Evolutionary conservation across 2,888 invertebrate genomes (phyloP).

Genomic region (Gibbula magus): DNA sequence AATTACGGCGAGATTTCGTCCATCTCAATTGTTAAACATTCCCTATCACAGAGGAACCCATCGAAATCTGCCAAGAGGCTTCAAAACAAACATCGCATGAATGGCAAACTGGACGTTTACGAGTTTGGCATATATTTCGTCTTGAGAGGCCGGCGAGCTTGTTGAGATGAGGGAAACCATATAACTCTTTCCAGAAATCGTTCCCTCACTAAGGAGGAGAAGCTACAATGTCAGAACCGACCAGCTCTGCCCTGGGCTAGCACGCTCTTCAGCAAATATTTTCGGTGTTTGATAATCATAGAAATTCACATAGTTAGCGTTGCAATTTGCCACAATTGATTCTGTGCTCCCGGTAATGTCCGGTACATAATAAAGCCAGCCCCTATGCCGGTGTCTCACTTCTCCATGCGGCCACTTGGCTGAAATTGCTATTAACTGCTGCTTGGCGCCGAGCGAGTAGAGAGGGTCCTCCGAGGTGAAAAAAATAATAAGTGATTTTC

Average conservation of each 20-base stretch:
- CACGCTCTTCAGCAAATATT: conserved; percentile 31
- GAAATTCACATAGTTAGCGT: conserved; percentile 33
- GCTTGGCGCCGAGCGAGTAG: conserved; percentile 12
- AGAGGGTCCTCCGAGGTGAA: neutral
- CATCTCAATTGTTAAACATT: conserved; percentile 30
- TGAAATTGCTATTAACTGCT: conserved; percentile 24
- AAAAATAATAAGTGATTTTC: conserved; percentile 15
- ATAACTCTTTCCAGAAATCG: neutral
- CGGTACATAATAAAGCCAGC: conserved; percentile 7
- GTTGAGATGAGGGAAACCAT: conserved; percentile 2
- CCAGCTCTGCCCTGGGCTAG: conserved; percentile 19
- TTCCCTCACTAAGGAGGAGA: conserved; percentile 11
- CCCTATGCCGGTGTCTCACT: neutral
- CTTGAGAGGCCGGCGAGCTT: conserved; percentile 1
- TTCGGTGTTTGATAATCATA: conserved; percentile 34
- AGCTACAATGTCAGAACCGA: neutral
- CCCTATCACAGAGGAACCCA: conserved; percentile 21
- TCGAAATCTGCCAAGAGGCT: conserved; percentile 19
- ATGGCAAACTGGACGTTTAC: conserved; percentile 22
- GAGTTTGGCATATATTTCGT: conserved; percentile 24
- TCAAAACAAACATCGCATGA: conserved; percentile 25
- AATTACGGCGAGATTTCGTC: conserved; percentile 20
- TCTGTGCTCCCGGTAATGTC: conserved; percentile 7
- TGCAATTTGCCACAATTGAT: conserved; percentile 31
- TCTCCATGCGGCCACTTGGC: neutral